Evolutionary conservation across 2,888 invertebrate genomes (phyloP), one percentile per base, ranked within the genome.

Genomic region (Laothoe populi): DNA sequence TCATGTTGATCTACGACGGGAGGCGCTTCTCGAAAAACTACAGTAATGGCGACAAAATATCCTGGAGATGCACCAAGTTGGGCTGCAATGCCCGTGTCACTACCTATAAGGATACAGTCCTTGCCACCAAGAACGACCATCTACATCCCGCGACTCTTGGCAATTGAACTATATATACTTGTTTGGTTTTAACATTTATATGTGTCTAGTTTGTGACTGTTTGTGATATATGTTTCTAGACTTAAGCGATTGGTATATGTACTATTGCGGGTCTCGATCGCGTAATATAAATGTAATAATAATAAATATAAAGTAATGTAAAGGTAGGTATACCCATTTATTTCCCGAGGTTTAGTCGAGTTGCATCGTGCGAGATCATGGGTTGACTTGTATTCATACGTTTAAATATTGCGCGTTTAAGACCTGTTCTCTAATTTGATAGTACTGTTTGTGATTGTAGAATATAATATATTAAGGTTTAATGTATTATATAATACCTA

Each of bases 21-120:
- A 53, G 68, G n/a, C 75, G 76, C 2, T 87, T 73, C 64, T 83
- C 83, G 2, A 83, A 66, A 64, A 86, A 86, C 66, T 87, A 88
- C 57, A 84, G 84, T 60, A 87, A 86, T 23, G 82, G 81, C 1
- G 63, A 67, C 1, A 78, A 70, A 40, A 76, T 84, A 16, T 86
- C 87, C 0, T 87, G 87, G 83, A 82, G 78, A 58, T 88, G 88
- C 64, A 86, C 81, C 67, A 86, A 79, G 66, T 0, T 63, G 0
- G 78, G 79, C 0, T 88, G 88, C 66, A 77, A 70, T 42, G 87
- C 86, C 0, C 78, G 87, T 0, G 68, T 88, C 38, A 74, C 67
- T 31, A 87, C 87, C 0, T 31, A 80, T 0, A 68, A 75, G 0
- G 65, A 78, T 46, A 60, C 70, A n/a, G 73, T 87, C 8, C 63